Evolutionary conservation across 1,140 invertebrate genomes (phyloP).

Genomic region (Chelonus insularis): DNA sequence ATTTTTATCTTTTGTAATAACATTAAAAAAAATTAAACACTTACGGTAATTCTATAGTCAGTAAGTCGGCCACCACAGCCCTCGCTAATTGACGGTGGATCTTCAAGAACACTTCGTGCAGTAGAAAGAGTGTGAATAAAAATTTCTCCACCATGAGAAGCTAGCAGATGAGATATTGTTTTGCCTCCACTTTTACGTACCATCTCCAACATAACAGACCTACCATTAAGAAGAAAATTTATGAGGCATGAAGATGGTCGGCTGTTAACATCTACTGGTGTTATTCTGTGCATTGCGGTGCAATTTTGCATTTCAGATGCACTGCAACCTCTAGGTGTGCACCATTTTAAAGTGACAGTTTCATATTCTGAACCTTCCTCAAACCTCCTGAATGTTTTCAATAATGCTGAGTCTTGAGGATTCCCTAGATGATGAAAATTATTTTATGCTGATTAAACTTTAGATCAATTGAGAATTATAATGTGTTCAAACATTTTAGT

Average conservation of each 20-base stretch:
- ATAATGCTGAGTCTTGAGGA: conserved; percentile 52
- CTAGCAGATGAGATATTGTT: conserved; percentile 89
- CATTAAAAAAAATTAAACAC: conserved; percentile 24
- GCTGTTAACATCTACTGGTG: conserved; percentile 93
- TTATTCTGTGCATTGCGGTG: conserved; percentile 84
- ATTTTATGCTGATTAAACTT: no score
- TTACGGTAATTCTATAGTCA: conserved; percentile 79
- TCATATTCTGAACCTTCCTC: conserved; percentile 71
- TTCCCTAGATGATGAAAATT: no score
- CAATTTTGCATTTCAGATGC: conserved; percentile 79
- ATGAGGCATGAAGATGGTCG: conserved; percentile 94
- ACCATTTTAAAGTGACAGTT: conserved; percentile 92
- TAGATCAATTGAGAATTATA: no score
- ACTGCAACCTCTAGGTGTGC: conserved; percentile 85
- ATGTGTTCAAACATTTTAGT: not conserved
- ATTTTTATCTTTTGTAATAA: conserved; percentile 9
- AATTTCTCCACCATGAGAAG: conserved; percentile 93
- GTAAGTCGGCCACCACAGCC: conserved; percentile 90
- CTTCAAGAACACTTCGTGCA: conserved; percentile 85
- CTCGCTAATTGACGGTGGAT: conserved; percentile 93
- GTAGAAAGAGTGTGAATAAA: conserved; percentile 92
- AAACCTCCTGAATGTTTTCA: conserved; percentile 55
- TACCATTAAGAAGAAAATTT: conserved; percentile 91
- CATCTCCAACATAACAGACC: conserved; percentile 94
- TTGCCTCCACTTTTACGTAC: conserved; percentile 83